A percentile compares a stretch with the other conserved stretches of the same genome.
phyloP scores from a whole-genome alignment of 2,113 vertebrate species.

The Candoia aspera region DNA sequence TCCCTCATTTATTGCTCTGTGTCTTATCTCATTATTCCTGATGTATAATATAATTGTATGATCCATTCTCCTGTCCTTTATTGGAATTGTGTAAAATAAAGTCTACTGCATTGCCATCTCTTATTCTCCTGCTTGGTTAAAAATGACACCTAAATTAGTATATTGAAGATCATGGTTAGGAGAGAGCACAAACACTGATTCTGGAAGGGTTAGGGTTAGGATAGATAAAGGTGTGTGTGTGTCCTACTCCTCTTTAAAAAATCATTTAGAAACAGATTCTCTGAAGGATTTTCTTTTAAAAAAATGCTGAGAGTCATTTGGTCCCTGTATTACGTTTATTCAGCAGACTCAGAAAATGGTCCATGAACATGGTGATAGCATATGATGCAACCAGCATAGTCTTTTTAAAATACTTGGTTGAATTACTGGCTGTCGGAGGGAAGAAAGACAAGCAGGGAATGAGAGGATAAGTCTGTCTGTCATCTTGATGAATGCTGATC shows the following conservation, averaged over 20 bases:
- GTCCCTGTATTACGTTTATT: not conserved
- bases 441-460: not conserved
- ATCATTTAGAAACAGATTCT: not conserved
- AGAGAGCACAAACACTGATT: not conserved
- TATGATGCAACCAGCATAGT: not conserved
- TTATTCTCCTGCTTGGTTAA: not conserved
- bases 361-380: not conserved
- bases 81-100: not conserved
- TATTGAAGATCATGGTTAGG: conserved; percentile 29
- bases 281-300: conserved; percentile 14
- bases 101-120: not conserved
- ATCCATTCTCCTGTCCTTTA: not conserved
- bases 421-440: not conserved
- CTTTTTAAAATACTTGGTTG: not conserved
- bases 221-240: not conserved
- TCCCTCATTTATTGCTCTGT: not conserved
- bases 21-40: not conserved
- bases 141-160: not conserved
- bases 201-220: not conserved
- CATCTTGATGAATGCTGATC: conserved; percentile 78
- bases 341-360: not conserved
- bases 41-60: not conserved
- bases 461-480: conserved; percentile 9
- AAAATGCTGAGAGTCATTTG: not conserved
- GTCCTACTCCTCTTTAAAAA: not conserved